phyloP scores from a whole-genome alignment of 1,140 invertebrate genomes.

The Polyergus mexicanus region DNA sequence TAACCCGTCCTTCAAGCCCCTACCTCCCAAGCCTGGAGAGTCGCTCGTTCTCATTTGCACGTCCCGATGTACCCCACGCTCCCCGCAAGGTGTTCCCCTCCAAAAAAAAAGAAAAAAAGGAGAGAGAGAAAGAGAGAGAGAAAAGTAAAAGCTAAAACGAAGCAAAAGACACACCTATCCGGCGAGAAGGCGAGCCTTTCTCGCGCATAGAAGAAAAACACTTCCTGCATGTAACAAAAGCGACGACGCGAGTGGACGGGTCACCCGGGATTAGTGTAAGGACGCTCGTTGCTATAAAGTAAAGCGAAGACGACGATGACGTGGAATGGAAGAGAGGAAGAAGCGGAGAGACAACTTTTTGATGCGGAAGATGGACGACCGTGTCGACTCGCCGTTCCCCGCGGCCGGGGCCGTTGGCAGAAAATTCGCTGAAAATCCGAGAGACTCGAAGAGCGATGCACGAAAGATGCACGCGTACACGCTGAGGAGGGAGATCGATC shows the following conservation, averaged over 20 bases:
- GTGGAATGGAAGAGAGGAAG: conserved; percentile 63
- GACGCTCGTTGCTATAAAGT: conserved; percentile 68
- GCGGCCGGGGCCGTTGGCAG: conserved; percentile 56
- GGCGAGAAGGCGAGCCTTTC: conserved; percentile 69
- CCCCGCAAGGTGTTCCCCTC: conserved; percentile 68
- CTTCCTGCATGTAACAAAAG: conserved; percentile 80
- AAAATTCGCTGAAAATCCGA: conserved; percentile 74
- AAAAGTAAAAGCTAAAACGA: conserved; percentile 46
- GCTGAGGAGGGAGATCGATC: conserved; percentile 70
- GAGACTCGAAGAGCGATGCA: conserved; percentile 67
- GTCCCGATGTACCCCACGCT: conserved; percentile 67
- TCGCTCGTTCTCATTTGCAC: conserved; percentile 64
- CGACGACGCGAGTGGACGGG: conserved; percentile 81
- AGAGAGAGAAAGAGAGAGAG: conserved; percentile 24
- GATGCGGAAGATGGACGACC: conserved; percentile 62
- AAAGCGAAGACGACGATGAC: conserved; percentile 61
- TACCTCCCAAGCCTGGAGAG: conserved; percentile 61
- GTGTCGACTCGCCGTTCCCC: conserved; percentile 73
- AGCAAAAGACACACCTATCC: conserved; percentile 64
- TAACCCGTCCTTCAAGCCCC: conserved; percentile 64
- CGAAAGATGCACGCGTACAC: conserved; percentile 11
- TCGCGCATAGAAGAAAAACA: conserved; percentile 81
- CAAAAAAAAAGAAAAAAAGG: conserved; percentile 49
- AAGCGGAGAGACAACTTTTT: conserved; percentile 64
- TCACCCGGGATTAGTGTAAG: conserved; percentile 77